Base-by-base conservation (phyloP, 53 echinoderm and acorn worm genomes). In the Echinometra lucunter region DNA sequence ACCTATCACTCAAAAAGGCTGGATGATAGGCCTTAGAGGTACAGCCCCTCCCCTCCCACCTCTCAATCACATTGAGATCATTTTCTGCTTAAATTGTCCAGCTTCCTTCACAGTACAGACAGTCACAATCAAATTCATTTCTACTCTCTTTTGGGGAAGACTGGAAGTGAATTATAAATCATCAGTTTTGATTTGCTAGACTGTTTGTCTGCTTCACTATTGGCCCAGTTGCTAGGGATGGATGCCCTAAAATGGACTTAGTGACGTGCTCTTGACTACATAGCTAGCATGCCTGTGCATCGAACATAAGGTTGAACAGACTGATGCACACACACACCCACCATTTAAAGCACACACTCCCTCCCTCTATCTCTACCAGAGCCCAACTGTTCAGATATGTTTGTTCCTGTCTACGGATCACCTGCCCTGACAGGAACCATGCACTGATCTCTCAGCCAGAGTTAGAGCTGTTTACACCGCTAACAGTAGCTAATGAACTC, bases 211-310 rank as follows among this genome's bases (percentile, higher is more conserved):
- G 34, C 66, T 66, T 92, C 53, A 13, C 78, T 44, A 94, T 83
- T 82, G 94, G 94, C 19, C 18, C 63, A 44, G 94, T 58, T 58
- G 94, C 83, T 44, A 66, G 44, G 60, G 82, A 42, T 82, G 63
- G 1, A 94, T 94, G 94, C 94, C 94, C 94, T 94, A 66, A 94
- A 83, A 94, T 94, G 94, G 94, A 58, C 58, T 58, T 58, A 37
- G 85, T 58, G 60, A 58, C 63, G 66, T 83, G 82, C 82, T 25
- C 63, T 63, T 45, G 44, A 83, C 60, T 60, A 85, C 94, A 94
- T 94, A 27, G 85, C 85, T 94, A 42, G 94, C 82, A 94, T 94
- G 94, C 94, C 94, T 63, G 1, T 83, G 85, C 85, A 83, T 83
- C 94, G 45, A 67, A 57, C 83, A 45, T 58, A 40, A 37, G 85